A percentile compares a stretch with the other conserved stretches of the same genome.
phyloP scores from a whole-genome alignment of 2,888 invertebrate genomes.

The Notodonta dromedarius region DNA sequence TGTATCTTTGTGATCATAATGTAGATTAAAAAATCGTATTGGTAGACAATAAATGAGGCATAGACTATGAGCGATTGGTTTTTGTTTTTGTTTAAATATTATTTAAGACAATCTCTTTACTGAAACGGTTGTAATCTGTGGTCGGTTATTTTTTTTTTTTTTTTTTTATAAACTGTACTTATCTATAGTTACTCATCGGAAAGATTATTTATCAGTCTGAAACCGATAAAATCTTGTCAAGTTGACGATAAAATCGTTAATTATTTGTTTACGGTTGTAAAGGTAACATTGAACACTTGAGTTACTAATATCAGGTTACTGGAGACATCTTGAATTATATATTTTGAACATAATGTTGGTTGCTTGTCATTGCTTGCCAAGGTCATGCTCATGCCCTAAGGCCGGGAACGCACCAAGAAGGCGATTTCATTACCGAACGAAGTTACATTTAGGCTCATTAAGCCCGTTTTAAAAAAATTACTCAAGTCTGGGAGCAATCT shows the following conservation, averaged over 20 bases:
- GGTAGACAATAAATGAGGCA: background rate
- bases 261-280: conserved; percentile 3
- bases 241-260: background rate
- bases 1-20: conserved; percentile 8
- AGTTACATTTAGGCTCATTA: no score
- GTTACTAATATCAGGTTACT: background rate
- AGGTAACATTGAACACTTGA: background rate
- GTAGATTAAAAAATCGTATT: background rate
- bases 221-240: background rate
- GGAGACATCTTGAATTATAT: background rate
- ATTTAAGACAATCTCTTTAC: no score
- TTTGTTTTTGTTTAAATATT: background rate
- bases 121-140: no score
- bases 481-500: no score
- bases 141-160: no score
- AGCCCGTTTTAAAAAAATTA: no score
- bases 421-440: no score
- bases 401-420: no score
- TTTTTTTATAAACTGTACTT: no score
- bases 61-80: background rate
- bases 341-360: no score
- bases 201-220: background rate
- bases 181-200: background rate
- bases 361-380: no score
- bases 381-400: no score